Evolutionary conservation across 92 coral and sea anemone species (phyloP).

Genomic region (Meandrina meandrites): DNA sequence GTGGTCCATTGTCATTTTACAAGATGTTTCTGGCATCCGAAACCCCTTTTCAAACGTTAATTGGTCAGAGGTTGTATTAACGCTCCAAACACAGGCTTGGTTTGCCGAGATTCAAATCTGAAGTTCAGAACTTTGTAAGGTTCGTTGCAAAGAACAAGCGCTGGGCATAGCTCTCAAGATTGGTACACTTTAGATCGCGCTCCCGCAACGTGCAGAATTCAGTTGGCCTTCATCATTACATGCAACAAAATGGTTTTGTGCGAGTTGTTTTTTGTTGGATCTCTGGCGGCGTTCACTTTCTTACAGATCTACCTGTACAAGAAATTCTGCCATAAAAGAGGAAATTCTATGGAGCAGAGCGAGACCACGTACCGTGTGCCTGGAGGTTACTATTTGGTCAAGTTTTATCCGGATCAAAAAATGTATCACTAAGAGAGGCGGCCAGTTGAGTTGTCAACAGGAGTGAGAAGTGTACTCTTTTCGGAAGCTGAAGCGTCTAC

Average conservation of each 20-base stretch:
- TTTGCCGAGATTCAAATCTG: background rate
- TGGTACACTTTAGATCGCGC: background rate
- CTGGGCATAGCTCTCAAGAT: background rate
- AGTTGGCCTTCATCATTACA: background rate
- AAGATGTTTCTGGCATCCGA: background rate
- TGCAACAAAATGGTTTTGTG: constrained; percentile 29
- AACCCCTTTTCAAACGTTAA: background rate
- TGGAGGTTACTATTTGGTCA: constrained; percentile 42
- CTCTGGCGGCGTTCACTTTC: constrained; percentile 26
- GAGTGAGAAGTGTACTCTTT: background rate
- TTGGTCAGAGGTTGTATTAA: background rate
- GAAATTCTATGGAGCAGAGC: constrained; percentile 7
- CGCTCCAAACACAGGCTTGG: background rate
- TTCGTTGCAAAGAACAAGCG: background rate
- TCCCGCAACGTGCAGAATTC: background rate
- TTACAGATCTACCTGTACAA: constrained; percentile 30
- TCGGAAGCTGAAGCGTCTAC: background rate
- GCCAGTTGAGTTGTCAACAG: background rate
- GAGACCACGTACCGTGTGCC: constrained; percentile 35
- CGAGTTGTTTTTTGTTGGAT: constrained; percentile 29
- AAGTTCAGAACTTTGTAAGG: background rate
- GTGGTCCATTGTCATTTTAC: constrained; percentile 19
- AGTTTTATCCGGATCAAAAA: constrained; percentile 33
- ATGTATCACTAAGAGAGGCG: constrained; percentile 13
- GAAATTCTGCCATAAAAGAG: constrained; percentile 25